These are phyloP conservation scores for Aphis gossypii DNA, from an alignment of 1,140 invertebrate species.

Conservation along the genomic window DNA sequence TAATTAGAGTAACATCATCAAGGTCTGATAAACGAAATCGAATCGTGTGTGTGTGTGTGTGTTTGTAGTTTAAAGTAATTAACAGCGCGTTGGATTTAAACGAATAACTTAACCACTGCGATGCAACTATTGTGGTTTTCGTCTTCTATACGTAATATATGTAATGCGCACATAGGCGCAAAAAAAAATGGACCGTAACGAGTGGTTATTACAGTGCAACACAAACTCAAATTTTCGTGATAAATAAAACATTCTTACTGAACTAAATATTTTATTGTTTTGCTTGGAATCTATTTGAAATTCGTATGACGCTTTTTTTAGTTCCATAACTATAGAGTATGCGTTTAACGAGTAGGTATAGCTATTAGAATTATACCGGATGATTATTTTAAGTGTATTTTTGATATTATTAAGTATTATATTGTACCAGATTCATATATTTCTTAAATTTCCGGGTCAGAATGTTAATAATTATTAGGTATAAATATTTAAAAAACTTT, in stretches of 20 bases:
- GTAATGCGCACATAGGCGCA: not conserved
- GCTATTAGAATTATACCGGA: not conserved
- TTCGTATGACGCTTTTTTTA: not conserved
- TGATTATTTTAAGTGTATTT: not conserved
- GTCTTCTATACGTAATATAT: not conserved
- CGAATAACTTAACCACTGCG: not conserved
- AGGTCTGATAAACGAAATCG: slow-evolving; percentile 37
- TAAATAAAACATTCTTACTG: not conserved
- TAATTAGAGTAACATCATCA: not conserved
- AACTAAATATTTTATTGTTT: not conserved
- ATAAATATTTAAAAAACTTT: not conserved
- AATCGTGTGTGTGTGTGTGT: not conserved
- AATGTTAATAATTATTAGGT: not conserved
- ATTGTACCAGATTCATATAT: not conserved
- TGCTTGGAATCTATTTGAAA: not conserved
- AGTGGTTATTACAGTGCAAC: not conserved
- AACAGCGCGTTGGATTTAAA: not conserved
- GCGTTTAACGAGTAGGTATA: not conserved
- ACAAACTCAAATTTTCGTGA: not conserved
- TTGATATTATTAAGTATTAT: too few relatives aligned
- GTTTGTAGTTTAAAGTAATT: not conserved
- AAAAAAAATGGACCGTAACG: not conserved
- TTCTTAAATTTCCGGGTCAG: not conserved
- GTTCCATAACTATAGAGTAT: not conserved
- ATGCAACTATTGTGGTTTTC: not conserved